phyloP scores from a whole-genome alignment of 2,797 vertebrate species.

The Geotrypetes seraphini region DNA sequence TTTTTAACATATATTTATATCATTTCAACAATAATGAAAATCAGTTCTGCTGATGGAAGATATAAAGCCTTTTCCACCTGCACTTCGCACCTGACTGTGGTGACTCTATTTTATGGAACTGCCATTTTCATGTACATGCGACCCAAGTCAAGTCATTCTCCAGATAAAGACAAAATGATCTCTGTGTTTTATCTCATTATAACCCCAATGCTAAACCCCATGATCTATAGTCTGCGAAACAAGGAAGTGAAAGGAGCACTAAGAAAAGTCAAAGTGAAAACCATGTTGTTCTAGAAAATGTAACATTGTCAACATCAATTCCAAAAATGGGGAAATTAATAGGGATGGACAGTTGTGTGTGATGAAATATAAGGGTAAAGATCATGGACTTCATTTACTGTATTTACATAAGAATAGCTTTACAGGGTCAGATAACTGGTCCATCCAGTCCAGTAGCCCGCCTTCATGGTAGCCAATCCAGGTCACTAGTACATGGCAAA shows the following conservation, averaged over 20 bases:
- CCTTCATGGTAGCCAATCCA: too few species aligned
- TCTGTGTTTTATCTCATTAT: constrained; percentile 17
- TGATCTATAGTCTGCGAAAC: constrained; percentile 17
- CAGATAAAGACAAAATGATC: constrained; percentile 9
- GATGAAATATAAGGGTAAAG: too few species aligned
- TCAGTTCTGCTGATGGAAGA: constrained; percentile 2
- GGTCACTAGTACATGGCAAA: too few species aligned
- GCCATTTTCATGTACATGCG: constrained; percentile 20
- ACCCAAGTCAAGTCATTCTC: constrained; percentile 15
- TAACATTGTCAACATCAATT: too few species aligned
- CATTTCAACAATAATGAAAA: constrained; percentile 2
- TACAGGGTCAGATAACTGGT: too few species aligned
- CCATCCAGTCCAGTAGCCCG: too few species aligned
- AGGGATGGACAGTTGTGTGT: too few species aligned
- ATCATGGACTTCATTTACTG: too few species aligned
- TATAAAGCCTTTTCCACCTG: constrained; percentile 21
- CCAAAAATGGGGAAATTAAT: too few species aligned
- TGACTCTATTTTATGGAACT: constrained; percentile 17
- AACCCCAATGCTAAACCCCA: constrained; percentile 19
- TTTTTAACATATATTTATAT: constrained; percentile 11
- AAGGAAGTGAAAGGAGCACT: constrained; percentile 15
- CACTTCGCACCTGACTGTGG: constrained; percentile 15
- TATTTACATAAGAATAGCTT: too few species aligned
- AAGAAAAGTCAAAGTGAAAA: too few species aligned
- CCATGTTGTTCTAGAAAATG: too few species aligned